A percentile compares a stretch with the other conserved stretches of the same genome.
phyloP scores from a whole-genome alignment of 2,113 vertebrate genomes.

The Nycticryphes semicollaris region DNA sequence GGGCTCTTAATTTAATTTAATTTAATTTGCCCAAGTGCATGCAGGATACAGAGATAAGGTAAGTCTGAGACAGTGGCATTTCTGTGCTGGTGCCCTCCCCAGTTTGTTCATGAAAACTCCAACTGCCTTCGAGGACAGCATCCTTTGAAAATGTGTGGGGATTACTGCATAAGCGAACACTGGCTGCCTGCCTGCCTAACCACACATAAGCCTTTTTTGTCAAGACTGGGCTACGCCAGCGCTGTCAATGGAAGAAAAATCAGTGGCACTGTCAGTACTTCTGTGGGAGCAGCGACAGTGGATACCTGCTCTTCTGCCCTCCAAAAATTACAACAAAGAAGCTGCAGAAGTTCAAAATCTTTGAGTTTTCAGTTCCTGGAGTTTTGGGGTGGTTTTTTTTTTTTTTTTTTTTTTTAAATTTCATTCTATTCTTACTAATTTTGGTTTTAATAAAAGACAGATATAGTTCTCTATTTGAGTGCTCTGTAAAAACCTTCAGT shows the following conservation, averaged over 20 bases:
- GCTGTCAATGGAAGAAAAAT: not conserved
- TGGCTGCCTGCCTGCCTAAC: not conserved
- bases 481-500: not conserved
- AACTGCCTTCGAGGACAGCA: not conserved
- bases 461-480: not conserved
- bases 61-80: not conserved
- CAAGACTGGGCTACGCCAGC: not conserved
- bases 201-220: not conserved
- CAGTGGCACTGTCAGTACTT: not conserved
- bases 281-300: not conserved
- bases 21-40: not conserved
- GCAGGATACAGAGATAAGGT: not conserved
- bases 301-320: not conserved
- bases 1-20: not conserved
- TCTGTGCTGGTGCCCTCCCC: not conserved
- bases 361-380: not conserved
- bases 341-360: not conserved
- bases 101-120: not conserved
- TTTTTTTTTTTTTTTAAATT: too few relatives aligned
- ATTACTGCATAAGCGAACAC: not conserved
- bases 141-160: not conserved
- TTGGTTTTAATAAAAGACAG: not conserved
- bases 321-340: not conserved
- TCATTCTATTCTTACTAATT: rapidly evolving
- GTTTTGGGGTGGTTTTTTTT: too few relatives aligned